phyloP scores from a whole-genome alignment of 2,797 vertebrate species.

The Rachycentron canadum region DNA sequence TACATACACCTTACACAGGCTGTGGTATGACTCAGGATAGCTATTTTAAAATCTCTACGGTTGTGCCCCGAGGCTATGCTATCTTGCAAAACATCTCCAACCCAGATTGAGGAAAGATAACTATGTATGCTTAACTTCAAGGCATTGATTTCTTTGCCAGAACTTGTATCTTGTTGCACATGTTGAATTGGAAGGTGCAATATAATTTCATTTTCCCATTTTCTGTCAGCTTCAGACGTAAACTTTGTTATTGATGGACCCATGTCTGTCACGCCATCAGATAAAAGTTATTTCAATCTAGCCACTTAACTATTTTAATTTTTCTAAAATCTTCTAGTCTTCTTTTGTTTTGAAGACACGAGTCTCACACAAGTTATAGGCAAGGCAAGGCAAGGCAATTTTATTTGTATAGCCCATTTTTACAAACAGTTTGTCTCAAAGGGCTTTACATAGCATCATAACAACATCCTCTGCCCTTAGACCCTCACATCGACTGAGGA shows the following conservation, averaged over 20 bases:
- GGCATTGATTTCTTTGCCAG: slow-evolving; percentile 28
- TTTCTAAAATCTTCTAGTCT: no score
- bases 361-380: not conserved
- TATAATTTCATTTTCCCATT: slow-evolving; percentile 1
- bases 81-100: slow-evolving; percentile 54
- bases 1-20: slow-evolving; percentile 3
- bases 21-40: slow-evolving; percentile 1
- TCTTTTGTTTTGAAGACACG: not conserved
- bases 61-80: slow-evolving; percentile 48
- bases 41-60: slow-evolving; percentile 12
- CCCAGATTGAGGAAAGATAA: slow-evolving; percentile 27
- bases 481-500: no score
- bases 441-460: no score
- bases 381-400: no score
- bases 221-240: not conserved
- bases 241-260: not conserved
- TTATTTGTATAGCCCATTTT: no score
- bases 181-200: slow-evolving; percentile 1
- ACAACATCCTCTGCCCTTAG: no score
- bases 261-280: no score
- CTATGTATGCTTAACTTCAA: slow-evolving; percentile 60
- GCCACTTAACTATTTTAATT: not conserved
- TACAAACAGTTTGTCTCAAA: no score
- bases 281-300: not conserved
- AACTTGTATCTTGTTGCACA: slow-evolving; percentile 60